Conservation (phyloP, 2,888 invertebrate species). For the Julus scandinavius region DNA sequence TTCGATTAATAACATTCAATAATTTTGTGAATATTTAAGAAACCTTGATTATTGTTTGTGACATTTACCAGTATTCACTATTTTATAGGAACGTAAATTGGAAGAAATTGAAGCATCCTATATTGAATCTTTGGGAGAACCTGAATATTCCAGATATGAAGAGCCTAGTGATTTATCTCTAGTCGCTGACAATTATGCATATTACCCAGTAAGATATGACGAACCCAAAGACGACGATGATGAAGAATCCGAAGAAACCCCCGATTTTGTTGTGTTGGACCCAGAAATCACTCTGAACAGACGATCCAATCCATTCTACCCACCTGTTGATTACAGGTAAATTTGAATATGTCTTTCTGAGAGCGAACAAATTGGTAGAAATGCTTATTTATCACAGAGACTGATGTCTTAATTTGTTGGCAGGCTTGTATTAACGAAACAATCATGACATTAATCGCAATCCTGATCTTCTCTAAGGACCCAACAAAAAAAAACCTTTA, state of each 20-base stretch:
- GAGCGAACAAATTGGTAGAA: background rate
- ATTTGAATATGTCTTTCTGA: background rate
- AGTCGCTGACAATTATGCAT: constrained; percentile 34
- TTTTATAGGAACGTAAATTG: constrained; percentile 4
- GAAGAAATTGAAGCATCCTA: constrained; percentile 31
- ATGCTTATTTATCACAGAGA: too few species aligned
- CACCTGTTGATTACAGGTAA: constrained; percentile 54
- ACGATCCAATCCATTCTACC: constrained; percentile 49
- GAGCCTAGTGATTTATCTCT: constrained; percentile 43
- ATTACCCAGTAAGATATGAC: constrained; percentile 30
- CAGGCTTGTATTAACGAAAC: too few species aligned
- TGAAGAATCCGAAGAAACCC: constrained; percentile 37
- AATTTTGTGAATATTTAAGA: too few species aligned
- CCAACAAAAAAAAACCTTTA: too few species aligned
- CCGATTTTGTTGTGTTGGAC: constrained; percentile 31
- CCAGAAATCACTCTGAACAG: constrained; percentile 44
- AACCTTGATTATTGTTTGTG: too few species aligned
- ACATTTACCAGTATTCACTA: too few species aligned
- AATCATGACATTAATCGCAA: too few species aligned
- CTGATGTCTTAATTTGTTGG: too few species aligned
- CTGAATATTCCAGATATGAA: constrained; percentile 47
- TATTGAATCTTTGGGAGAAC: constrained; percentile 49
- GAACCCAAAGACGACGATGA: constrained; percentile 10
- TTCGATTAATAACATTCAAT: too few species aligned
- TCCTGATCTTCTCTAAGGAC: too few species aligned